Evolutionary conservation across 1,140 invertebrate species (phyloP), one percentile per base, ranked within the genome.

Genomic region (Heliothis subflexa): DNA sequence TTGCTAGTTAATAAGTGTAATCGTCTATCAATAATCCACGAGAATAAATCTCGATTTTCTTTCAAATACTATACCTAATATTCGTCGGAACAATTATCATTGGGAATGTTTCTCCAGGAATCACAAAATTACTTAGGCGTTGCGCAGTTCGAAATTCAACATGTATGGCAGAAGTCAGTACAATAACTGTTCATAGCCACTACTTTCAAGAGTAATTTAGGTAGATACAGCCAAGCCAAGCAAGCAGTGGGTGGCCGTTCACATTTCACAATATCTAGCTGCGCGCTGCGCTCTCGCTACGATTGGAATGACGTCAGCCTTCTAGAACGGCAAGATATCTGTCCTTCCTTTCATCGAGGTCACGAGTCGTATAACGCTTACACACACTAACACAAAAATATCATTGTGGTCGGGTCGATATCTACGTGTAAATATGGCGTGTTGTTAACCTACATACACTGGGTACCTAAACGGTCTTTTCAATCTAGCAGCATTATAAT

Each of bases 231-330:
- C 85, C 81, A 85, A 83, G 87, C 89, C 88, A 86, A 87, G 87
- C 87, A 89, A 88, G 89, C 88, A 89, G 92, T 93, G 88, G 90
- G 91, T 89, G 93, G 89, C 91, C 90, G 91, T 91, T 93, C 93
- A 94, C 93, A 94, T 94, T 94, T 93, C 93, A 94, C 93, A 94
- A 94, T 93, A 86, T 89, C 88, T 93, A 89, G 88, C 83, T 87
- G 82, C 89, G 85, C 85, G 89, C 84, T 88, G 88, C 84, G 87
- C 85, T 93, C 89, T 92, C 85, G 87, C 88, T 86, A 86, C 90
- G 88, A 88, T 84, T 81, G 86, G 85, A 91, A 93, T 94, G 93
- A 94, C 93, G 93, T 93, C 91, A 93, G 85, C 86, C 86, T 94
- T 94, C 91, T 94, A 92, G 90, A 94, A 93, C 87, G 85, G 88